These are phyloP conservation scores for Pegoplata infirma DNA, from an alignment of 2,888 invertebrate species.

Conservation along the genomic window DNA sequence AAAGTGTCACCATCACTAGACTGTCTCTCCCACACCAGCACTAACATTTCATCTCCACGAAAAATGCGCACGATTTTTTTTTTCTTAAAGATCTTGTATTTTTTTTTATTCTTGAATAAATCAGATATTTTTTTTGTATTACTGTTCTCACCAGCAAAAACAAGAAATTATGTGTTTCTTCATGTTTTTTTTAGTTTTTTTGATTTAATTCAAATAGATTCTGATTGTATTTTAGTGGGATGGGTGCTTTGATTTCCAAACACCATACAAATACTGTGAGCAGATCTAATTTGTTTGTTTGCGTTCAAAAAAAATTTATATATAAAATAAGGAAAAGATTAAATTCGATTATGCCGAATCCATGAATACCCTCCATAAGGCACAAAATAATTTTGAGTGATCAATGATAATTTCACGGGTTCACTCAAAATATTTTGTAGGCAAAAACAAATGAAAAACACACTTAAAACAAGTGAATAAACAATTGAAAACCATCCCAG, in stretches of 20 bases:
- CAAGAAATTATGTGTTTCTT: conserved; percentile 13
- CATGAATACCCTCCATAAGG: no score
- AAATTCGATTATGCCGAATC: no score
- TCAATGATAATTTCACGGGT: no score
- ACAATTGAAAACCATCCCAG: no score
- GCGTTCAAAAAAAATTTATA: neutral
- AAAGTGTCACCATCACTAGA: neutral
- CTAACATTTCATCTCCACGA: neutral
- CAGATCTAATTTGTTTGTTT: conserved; percentile 14
- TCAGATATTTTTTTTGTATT: conserved; percentile 11
- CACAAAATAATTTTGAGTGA: no score
- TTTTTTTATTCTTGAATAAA: neutral
- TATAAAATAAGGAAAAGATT: no score
- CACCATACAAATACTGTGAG: conserved; percentile 17
- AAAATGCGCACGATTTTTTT: neutral
- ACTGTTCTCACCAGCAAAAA: conserved; percentile 28
- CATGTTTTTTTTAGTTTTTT: neutral
- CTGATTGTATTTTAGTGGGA: conserved; percentile 25
- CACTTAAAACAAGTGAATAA: no score
- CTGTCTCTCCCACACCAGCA: neutral
- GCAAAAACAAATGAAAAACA: no score
- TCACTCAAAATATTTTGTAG: no score
- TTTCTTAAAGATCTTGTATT: neutral
- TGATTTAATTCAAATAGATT: conserved; percentile 17
- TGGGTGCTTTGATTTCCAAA: conserved; percentile 49